phyloP scores from a whole-genome alignment of 2,797 vertebrate species.

The Fistularia commersonii region DNA sequence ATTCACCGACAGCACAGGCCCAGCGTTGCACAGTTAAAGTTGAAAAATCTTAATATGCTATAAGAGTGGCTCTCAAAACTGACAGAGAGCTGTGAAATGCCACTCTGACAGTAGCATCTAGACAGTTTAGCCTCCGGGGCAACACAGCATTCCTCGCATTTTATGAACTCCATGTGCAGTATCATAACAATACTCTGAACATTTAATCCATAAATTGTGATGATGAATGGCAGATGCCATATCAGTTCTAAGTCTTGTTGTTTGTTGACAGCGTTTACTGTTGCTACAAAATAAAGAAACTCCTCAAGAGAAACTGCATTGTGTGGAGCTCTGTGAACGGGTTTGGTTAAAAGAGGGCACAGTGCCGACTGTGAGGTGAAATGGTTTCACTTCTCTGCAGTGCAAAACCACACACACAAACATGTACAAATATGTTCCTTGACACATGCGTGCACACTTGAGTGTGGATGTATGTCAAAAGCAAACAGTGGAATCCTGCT shows the following conservation, averaged over 20 bases:
- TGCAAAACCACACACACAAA: conserved; percentile 41
- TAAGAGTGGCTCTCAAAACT: conserved; percentile 6
- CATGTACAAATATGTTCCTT: conserved; percentile 16
- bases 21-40: conserved; percentile 5
- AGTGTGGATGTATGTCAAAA: conserved; percentile 47
- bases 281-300: conserved; percentile 14
- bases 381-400: conserved; percentile 66
- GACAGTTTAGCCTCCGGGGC: conserved; percentile 35
- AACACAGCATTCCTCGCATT: conserved; percentile 41
- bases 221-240: background rate
- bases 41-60: conserved; percentile 1
- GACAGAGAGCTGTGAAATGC: conserved; percentile 30
- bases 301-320: conserved; percentile 11
- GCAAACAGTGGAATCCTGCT: conserved; percentile 64
- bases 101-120: conserved; percentile 26
- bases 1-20: conserved; percentile 6
- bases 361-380: conserved; percentile 36
- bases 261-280: background rate
- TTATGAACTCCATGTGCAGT: conserved; percentile 32
- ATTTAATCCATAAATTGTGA: conserved; percentile 20
- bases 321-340: conserved; percentile 12
- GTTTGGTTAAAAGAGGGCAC: conserved; percentile 31
- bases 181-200: conserved; percentile 23
- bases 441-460: conserved; percentile 9
- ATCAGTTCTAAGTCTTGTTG: background rate